Base-by-base conservation (phyloP, 2,888 invertebrate species). In the Nomada ferruginata region DNA sequence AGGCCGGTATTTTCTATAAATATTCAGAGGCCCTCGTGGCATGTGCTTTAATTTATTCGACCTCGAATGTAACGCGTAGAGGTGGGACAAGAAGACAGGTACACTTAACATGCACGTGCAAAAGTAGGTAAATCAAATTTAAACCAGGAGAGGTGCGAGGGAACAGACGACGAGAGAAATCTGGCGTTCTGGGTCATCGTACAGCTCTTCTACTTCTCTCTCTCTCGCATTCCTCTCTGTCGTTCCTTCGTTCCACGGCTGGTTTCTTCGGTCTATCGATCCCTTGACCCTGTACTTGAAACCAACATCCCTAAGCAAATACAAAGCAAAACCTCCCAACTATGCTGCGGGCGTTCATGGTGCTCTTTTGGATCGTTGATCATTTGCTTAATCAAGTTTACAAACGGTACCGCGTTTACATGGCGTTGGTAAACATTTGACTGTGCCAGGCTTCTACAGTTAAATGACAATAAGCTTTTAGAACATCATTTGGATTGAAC, bases 181-280 rank as follows among this genome's bases (percentile, higher is more conserved):
- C 91, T 91, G 91, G 89, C 88, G 81, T 86, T 91, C 88, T 91
- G 90, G 91, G 91, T 92, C 91, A 91, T 87, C 84, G 66, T 79
- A 64, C 73, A 55, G 60, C 18, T 26, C 65, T 44, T 65, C 53
- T 59, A 20, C 44, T 36, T 36, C 7, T 36, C 36, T 36, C 36
- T 5, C 36, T 29, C 29, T 29, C 29, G 20, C 20, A 0, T 29
- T 0, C 7, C 53, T 53, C 53, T 1, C 36, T 18, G 18, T 13
- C n/a, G 11, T 36, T 42, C 60, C 42, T n/a, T 5, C 13, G 29
- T 36, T 36, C 36, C 36, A 50, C 50, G 4, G 50, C 15, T 15
- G 18, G 15, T 11, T n/a, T 29, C 29, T n/a, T 0, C 44, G n/a
- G n/a, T 18, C 26, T 13, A 23, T 42, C 57, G 23, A 50, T 44